Percentiles rank a stretch among this genome's conserved stretches.
Evolutionary conservation across 2,113 vertebrate species (phyloP).

Genomic region (Syngnathus typhle): DNA sequence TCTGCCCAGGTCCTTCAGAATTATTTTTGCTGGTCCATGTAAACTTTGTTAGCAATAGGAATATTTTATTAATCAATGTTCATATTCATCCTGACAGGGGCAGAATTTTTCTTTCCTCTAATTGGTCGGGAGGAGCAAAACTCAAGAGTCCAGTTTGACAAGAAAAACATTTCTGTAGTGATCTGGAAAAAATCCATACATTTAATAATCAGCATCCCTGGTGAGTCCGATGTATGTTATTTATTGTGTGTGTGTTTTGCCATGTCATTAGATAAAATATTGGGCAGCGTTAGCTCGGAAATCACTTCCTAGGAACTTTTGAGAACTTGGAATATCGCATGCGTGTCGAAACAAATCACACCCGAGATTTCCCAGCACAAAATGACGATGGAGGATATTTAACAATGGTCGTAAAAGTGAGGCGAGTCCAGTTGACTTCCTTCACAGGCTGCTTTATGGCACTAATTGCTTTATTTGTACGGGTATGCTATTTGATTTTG

Average conservation of each 20-base stretch:
- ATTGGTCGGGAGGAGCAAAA: neutral
- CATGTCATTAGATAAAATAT: neutral
- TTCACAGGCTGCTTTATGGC: conserved; percentile 57
- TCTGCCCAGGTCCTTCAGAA: neutral
- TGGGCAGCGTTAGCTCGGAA: conserved; percentile 5
- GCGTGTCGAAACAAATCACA: conserved; percentile 59
- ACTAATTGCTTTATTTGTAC: conserved; percentile 53
- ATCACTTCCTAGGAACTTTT: conserved; percentile 55
- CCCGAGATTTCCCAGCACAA: conserved; percentile 45
- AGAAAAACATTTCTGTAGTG: neutral
- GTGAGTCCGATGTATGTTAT: neutral
- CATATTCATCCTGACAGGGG: neutral
- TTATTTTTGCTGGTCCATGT: neutral
- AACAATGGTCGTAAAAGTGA: conserved; percentile 50
- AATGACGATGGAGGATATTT: conserved; percentile 17
- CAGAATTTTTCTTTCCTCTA: neutral
- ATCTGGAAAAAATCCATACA: neutral
- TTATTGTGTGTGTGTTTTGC: neutral
- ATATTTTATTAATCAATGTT: neutral
- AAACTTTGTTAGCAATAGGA: neutral
- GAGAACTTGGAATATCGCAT: conserved; percentile 35
- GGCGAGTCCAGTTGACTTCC: conserved; percentile 55
- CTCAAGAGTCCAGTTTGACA: neutral
- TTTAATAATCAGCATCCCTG: neutral
- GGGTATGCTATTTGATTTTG: conserved; percentile 58